phyloP scores from a whole-genome alignment of 2,113 vertebrate genomes.

The Labeo catla region DNA sequence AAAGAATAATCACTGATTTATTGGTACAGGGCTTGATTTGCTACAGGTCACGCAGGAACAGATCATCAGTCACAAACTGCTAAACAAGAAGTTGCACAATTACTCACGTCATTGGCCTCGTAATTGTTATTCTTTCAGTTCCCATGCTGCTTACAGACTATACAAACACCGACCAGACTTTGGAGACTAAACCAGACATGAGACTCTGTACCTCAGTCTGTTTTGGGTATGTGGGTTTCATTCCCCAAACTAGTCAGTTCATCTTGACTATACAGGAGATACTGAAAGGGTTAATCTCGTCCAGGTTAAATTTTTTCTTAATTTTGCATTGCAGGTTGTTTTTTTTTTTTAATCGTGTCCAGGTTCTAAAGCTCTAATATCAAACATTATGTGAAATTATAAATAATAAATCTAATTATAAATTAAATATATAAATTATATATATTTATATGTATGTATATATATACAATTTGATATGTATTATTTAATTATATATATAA shows the following conservation, averaged over 20 bases:
- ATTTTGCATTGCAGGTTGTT: too few species aligned
- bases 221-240: background rate
- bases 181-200: background rate
- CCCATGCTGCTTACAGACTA: background rate
- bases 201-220: background rate
- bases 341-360: too few species aligned
- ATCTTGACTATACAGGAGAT: background rate
- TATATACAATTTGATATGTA: too few species aligned
- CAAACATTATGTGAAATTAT: too few species aligned
- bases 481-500: too few species aligned
- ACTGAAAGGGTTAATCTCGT: background rate
- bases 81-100: background rate
- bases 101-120: background rate
- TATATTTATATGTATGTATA: too few species aligned
- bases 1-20: background rate
- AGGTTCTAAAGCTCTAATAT: too few species aligned
- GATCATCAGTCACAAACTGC: background rate
- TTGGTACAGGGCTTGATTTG: background rate
- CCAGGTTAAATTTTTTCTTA: too few species aligned
- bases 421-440: too few species aligned
- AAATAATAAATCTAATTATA: too few species aligned
- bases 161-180: background rate
- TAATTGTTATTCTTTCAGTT: conserved; percentile 10
- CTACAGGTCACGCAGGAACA: background rate
- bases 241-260: background rate